phyloP scores from a whole-genome alignment of 2,113 vertebrate genomes.

The Sakesphorus luctuosus region DNA sequence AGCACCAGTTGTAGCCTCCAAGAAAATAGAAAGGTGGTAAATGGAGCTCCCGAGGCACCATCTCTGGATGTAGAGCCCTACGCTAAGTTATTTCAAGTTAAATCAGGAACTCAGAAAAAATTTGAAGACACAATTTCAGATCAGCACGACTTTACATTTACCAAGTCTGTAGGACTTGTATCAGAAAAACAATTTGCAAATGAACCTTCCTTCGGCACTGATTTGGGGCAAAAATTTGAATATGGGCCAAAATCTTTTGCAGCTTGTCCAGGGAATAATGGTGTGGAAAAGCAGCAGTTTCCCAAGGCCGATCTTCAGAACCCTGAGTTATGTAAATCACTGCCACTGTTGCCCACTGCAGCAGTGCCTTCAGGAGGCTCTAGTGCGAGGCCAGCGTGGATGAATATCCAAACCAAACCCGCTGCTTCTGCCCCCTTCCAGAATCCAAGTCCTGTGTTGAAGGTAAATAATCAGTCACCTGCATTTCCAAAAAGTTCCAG shows the following conservation, averaged over 20 bases:
- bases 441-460: conserved; percentile 71
- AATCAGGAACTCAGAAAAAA: conserved; percentile 77
- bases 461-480: conserved; percentile 67
- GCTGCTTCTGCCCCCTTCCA: conserved; percentile 53
- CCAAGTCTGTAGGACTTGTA: conserved; percentile 65
- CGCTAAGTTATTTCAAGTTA: conserved; percentile 75
- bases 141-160: conserved; percentile 74
- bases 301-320: conserved; percentile 65
- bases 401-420: conserved; percentile 70
- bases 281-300: conserved; percentile 75
- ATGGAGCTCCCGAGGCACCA: conserved; percentile 66
- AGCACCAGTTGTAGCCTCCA: conserved; percentile 68
- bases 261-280: conserved; percentile 63
- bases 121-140: conserved; percentile 73
- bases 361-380: conserved; percentile 54
- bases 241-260: conserved; percentile 74
- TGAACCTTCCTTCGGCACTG: conserved; percentile 71
- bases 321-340: conserved; percentile 74
- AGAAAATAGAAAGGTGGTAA: conserved; percentile 72
- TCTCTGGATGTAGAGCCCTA: conserved; percentile 72
- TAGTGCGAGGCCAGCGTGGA: conserved; percentile 70
- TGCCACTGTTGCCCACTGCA: conserved; percentile 63
- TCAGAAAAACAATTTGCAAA: conserved; percentile 76
- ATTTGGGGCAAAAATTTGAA: conserved; percentile 77
- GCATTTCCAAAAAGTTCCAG: conserved; percentile 68